A percentile compares a stretch with the other conserved stretches of the same genome.
These are phyloP conservation scores for Bambusicola thoracicus DNA, from an alignment of 2,113 vertebrate genomes.

Conservation along the genomic window DNA sequence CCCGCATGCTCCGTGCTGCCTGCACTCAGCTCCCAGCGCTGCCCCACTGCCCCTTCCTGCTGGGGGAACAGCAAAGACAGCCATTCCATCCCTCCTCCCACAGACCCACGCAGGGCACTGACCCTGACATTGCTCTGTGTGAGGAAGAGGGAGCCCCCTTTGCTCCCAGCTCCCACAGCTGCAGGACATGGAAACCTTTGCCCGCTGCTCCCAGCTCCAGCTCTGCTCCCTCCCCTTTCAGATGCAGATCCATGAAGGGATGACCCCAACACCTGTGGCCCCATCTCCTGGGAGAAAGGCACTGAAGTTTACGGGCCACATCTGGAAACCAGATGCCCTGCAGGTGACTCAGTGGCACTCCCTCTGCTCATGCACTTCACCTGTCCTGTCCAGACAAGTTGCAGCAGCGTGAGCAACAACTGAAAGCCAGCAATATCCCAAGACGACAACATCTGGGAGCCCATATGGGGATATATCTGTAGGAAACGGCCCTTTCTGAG, in stretches of 20 bases:
- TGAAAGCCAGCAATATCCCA: neutral
- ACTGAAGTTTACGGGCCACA: neutral
- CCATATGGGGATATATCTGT: neutral
- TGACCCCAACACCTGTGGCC: neutral
- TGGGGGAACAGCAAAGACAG: neutral
- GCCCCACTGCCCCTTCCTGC: too few relatives aligned
- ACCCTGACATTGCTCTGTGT: neutral
- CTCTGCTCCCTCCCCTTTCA: neutral
- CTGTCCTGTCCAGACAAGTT: conserved; percentile 43
- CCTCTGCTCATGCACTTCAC: conserved; percentile 27
- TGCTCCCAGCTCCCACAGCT: neutral
- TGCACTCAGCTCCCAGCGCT: neutral
- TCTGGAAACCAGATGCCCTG: conserved; percentile 30
- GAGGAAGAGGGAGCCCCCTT: neutral
- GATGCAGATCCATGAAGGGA: fast-evolving
- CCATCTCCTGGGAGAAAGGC: neutral
- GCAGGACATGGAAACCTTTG: neutral
- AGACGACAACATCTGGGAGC: neutral
- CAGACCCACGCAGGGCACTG: neutral
- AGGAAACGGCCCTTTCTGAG: neutral
- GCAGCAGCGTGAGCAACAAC: neutral
- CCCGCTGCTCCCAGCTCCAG: neutral
- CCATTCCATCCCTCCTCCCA: neutral
- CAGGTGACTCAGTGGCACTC: conserved; percentile 46
- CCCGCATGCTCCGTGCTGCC: neutral